A percentile compares a stretch with the other conserved stretches of the same genome.
Conservation (phyloP, 2,888 invertebrate genomes). For the Catocala sponsa region DNA sequence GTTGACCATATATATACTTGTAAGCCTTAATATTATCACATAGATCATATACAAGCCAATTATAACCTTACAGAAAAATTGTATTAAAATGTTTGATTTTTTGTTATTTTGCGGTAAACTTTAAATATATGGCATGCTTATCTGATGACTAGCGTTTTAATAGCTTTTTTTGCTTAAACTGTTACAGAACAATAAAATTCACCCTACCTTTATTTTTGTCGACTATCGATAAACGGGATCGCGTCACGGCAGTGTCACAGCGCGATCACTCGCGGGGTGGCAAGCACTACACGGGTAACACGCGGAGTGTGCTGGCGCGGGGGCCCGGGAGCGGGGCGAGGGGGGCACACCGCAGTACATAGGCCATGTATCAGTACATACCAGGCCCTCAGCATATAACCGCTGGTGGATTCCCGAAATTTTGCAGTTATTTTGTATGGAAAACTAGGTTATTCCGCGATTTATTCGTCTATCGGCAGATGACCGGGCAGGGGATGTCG, state of each 20-base stretch:
- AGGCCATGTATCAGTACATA: constrained; percentile 83
- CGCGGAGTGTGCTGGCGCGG: constrained; percentile 62
- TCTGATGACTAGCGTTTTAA: too few relatives aligned
- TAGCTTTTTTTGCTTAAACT: background rate
- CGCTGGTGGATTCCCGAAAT: constrained; percentile 81
- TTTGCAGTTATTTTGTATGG: constrained; percentile 87
- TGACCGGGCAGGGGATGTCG: constrained; percentile 36
- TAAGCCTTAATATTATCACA: too few relatives aligned
- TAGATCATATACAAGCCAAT: too few relatives aligned
- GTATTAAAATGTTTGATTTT: too few relatives aligned
- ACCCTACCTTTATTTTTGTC: constrained; percentile 48
- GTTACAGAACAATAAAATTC: background rate
- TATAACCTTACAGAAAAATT: too few relatives aligned
- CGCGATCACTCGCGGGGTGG: constrained; percentile 81
- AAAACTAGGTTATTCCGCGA: constrained; percentile 86
- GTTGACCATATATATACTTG: too few relatives aligned
- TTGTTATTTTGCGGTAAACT: too few relatives aligned
- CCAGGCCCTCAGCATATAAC: constrained; percentile 74
- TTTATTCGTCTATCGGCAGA: constrained; percentile 70
- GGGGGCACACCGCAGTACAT: constrained; percentile 76
- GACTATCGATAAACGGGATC: constrained; percentile 70
- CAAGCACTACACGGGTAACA: constrained; percentile 74
- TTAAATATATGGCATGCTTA: too few relatives aligned
- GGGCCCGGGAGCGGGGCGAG: constrained; percentile 58
- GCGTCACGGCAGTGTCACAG: constrained; percentile 58